Conservation (phyloP, 2,113 vertebrate genomes). For the Talpa occidentalis region DNA sequence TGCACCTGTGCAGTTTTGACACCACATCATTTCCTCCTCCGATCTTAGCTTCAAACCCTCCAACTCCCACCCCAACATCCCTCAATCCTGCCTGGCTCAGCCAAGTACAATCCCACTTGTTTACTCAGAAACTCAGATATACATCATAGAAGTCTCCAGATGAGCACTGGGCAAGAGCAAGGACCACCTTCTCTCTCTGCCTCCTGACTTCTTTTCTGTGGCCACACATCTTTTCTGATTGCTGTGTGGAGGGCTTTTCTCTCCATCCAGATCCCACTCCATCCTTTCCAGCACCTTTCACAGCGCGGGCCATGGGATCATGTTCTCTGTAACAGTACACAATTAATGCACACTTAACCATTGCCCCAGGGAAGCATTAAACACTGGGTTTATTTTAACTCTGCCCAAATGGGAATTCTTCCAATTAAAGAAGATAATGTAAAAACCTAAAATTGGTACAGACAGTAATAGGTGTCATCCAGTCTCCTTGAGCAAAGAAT, state of each 20-base stretch:
- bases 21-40: background rate
- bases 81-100: background rate
- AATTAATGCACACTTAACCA: background rate
- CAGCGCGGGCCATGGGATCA: background rate
- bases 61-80: background rate
- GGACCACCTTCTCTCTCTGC: background rate
- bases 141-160: background rate
- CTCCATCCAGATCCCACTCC: background rate
- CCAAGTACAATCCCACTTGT: background rate
- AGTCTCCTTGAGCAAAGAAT: conserved; percentile 28
- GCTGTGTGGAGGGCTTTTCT: background rate
- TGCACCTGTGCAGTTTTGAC: background rate
- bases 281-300: background rate
- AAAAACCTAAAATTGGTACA: conserved; percentile 49
- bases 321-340: background rate
- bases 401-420: conserved; percentile 45
- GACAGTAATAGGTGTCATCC: background rate
- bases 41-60: background rate
- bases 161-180: background rate
- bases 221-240: background rate
- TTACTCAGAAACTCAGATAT: conserved; percentile 5
- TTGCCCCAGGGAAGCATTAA: conserved; percentile 3
- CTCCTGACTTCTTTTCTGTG: background rate
- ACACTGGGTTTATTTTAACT: conserved; percentile 46
- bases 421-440: conserved; percentile 54